These are phyloP conservation scores for Trididemnum nubilum DNA, from an alignment of 23 tunicate species.

Conservation along the genomic window DNA sequence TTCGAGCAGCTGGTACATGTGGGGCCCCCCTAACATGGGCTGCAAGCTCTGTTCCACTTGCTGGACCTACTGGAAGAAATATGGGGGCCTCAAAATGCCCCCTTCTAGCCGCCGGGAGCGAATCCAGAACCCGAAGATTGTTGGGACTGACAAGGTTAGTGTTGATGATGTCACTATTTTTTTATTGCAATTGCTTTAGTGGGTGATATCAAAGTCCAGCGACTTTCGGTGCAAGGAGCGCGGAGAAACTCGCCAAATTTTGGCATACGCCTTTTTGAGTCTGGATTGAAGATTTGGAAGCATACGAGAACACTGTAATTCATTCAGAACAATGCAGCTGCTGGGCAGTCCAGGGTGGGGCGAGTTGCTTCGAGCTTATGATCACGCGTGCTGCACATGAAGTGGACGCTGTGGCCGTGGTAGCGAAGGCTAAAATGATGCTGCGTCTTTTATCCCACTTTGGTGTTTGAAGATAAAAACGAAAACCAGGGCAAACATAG, in stretches of 20 bases:
- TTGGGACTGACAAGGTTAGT: conserved; percentile 86
- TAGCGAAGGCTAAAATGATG: no score
- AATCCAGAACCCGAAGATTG: conserved; percentile 78
- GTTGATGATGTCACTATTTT: neutral
- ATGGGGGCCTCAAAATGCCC: conserved; percentile 96
- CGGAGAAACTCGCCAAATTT: neutral
- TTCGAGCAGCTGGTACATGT: conserved; percentile 76
- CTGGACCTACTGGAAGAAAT: conserved; percentile 99
- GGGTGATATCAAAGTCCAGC: neutral
- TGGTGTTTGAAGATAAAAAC: no score
- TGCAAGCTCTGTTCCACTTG: conserved; percentile 85
- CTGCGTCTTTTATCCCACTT: no score
- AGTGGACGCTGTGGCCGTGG: no score
- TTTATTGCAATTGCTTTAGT: neutral
- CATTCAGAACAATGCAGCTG: no score
- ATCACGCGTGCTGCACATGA: no score
- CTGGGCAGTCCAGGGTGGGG: no score
- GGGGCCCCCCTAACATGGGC: conserved; percentile 93
- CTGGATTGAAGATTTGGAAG: no score
- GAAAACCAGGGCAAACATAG: no score
- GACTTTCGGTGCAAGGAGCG: neutral
- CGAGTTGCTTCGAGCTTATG: no score
- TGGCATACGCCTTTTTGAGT: neutral
- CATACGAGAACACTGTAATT: no score
- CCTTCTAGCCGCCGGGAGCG: conserved; percentile 70